A percentile compares a stretch with the other conserved stretches of the same genome.
Conservation (phyloP, 1,140 invertebrate species). For the Drosophila sp. region DNA sequence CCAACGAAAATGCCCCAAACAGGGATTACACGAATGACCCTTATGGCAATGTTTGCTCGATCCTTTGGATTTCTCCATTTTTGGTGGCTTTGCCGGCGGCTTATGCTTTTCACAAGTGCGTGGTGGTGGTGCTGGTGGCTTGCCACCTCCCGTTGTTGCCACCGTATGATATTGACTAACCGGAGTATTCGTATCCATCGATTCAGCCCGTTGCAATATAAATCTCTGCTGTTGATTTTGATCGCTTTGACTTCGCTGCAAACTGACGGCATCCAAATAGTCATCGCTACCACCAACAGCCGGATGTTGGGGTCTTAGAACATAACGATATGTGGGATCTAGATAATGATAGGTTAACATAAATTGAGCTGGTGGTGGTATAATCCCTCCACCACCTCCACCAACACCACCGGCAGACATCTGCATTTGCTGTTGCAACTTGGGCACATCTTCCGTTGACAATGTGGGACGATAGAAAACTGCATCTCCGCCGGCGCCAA, state of each 20-base stretch:
- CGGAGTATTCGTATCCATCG: constrained; percentile 62
- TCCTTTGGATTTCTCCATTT: constrained; percentile 63
- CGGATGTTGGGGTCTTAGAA: constrained; percentile 84
- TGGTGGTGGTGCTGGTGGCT: constrained; percentile 74
- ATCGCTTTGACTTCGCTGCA: constrained; percentile 86
- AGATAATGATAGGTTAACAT: constrained; percentile 88
- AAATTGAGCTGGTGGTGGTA: constrained; percentile 84
- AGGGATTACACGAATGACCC: constrained; percentile 89
- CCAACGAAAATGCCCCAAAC: constrained; percentile 84
- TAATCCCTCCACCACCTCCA: constrained; percentile 50
- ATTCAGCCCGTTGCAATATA: constrained; percentile 64
- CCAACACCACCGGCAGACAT: constrained; percentile 43
- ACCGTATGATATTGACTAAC: constrained; percentile 66
- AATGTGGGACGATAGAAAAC: constrained; percentile 86
- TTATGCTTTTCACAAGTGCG: constrained; percentile 80
- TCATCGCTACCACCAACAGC: constrained; percentile 74
- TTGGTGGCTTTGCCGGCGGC: constrained; percentile 64
- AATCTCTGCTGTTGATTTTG: constrained; percentile 52
- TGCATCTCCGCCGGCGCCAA: neutral
- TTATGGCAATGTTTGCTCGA: constrained; percentile 78
- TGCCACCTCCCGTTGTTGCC: constrained; percentile 20
- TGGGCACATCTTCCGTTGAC: constrained; percentile 89
- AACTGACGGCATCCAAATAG: constrained; percentile 86
- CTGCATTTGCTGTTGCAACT: constrained; percentile 38
- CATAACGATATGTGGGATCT: constrained; percentile 87